Evolutionary conservation across 1,140 invertebrate species (phyloP).

Genomic region (Brachionus plicatilis): DNA sequence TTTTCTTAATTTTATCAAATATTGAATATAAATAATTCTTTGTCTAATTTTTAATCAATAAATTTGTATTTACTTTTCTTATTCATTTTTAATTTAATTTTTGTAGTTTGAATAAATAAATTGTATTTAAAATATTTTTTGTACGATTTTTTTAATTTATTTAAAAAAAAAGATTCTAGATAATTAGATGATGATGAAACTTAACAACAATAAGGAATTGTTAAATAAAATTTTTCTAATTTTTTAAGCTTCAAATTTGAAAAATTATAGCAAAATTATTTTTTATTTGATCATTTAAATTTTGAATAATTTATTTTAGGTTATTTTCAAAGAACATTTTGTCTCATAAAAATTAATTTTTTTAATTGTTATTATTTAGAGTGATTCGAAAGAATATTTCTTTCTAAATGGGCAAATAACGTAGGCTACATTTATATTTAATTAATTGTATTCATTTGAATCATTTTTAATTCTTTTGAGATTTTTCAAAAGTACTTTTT

Average conservation of each 20-base stretch:
- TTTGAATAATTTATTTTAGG: too few relatives aligned
- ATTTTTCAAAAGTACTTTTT: too few relatives aligned
- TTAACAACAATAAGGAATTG: too few relatives aligned
- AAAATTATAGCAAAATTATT: too few relatives aligned
- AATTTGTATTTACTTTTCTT: constrained; percentile 21
- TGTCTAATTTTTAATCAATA: not conserved
- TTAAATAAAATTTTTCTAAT: too few relatives aligned
- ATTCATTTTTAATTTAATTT: constrained; percentile 34
- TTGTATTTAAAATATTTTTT: not conserved
- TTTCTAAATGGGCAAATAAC: not conserved
- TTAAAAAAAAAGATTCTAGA: not conserved
- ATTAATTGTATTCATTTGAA: not conserved
- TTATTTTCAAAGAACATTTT: too few relatives aligned
- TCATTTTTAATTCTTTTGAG: not conserved
- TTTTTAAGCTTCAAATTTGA: too few relatives aligned
- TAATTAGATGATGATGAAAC: too few relatives aligned
- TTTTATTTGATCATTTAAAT: too few relatives aligned
- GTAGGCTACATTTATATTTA: not conserved
- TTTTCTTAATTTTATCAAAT: not conserved
- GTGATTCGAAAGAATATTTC: too few relatives aligned
- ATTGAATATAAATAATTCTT: not conserved
- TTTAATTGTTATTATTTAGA: not conserved
- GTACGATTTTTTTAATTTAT: not conserved
- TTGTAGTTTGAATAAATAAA: not conserved
- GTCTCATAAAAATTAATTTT: not conserved